phyloP scores from a whole-genome alignment of 53 echinoderm and acorn worm species.

The Holothuria scabra region DNA sequence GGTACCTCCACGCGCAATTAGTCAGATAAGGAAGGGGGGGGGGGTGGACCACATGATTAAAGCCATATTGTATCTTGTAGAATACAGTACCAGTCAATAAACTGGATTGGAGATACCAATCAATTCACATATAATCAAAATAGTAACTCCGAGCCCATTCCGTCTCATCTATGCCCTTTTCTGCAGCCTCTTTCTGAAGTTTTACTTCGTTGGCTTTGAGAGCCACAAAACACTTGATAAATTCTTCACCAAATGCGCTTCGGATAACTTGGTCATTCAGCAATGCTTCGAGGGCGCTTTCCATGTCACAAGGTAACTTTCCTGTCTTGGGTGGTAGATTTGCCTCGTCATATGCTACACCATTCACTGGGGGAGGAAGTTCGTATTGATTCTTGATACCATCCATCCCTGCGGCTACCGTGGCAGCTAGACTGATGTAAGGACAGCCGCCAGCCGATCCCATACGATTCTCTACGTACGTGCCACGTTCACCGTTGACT shows the following conservation, averaged over 20 bases:
- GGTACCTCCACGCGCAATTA: too few species aligned
- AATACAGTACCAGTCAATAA: too few species aligned
- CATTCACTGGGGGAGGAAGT: conserved; percentile 48
- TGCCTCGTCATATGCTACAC: conserved; percentile 23
- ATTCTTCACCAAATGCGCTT: conserved; percentile 60
- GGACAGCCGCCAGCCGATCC: conserved; percentile 69
- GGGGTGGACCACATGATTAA: too few species aligned
- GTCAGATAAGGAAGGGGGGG: too few species aligned
- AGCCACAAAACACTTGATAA: conserved; percentile 65
- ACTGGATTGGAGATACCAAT: too few species aligned
- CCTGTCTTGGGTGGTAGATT: conserved; percentile 43
- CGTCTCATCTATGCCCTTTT: conserved; percentile 27
- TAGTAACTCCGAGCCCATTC: conserved; percentile 52
- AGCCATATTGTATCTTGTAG: too few species aligned
- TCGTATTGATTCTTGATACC: conserved; percentile 59
- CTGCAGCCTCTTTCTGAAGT: conserved; percentile 34
- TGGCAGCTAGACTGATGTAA: conserved; percentile 67
- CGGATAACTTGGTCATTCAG: conserved; percentile 49
- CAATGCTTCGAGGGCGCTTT: conserved; percentile 50
- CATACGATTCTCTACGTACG: conserved; percentile 69
- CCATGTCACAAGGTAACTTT: conserved; percentile 53
- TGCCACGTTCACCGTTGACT: conserved; percentile 62
- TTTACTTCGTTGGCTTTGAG: conserved; percentile 50
- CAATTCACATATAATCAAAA: conserved; percentile 53
- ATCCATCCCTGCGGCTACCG: conserved; percentile 68